Evolutionary conservation across 2,888 invertebrate species (phyloP).

Genomic region (Proisotoma minuta): DNA sequence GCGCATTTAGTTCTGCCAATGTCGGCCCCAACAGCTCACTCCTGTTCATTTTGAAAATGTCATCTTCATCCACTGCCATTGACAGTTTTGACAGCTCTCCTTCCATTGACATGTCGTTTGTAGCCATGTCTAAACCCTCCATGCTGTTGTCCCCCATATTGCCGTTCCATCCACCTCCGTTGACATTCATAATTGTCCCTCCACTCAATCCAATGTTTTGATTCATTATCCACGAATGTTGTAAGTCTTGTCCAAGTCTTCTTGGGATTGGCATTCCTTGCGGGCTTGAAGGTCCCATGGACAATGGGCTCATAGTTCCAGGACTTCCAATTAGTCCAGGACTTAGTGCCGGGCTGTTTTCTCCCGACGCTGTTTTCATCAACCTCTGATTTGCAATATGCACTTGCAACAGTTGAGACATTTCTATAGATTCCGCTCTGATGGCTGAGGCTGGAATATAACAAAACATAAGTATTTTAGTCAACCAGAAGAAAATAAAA

Average conservation of each 20-base stretch:
- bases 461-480: no score
- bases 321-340: slow-evolving; percentile 41
- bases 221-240: slow-evolving; percentile 16
- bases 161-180: slow-evolving; percentile 32
- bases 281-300: slow-evolving; percentile 46
- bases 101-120: slow-evolving; percentile 32
- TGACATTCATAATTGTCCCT: slow-evolving; percentile 15
- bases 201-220: slow-evolving; percentile 24
- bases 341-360: slow-evolving; percentile 42
- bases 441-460: no score
- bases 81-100: slow-evolving; percentile 46
- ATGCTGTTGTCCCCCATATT: slow-evolving; percentile 28
- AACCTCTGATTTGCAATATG: slow-evolving; percentile 42
- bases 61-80: slow-evolving; percentile 66
- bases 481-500: no score
- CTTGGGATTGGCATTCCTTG: slow-evolving; percentile 47
- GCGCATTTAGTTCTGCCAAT: slow-evolving; percentile 77
- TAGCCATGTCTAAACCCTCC: slow-evolving; percentile 34
- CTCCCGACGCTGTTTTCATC: slow-evolving; percentile 42
- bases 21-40: slow-evolving; percentile 79
- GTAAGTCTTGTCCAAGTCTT: slow-evolving; percentile 30
- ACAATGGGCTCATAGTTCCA: slow-evolving; percentile 43
- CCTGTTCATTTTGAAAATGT: slow-evolving; percentile 83
- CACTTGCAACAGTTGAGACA: slow-evolving; percentile 44
- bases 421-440: no score